Conservation (phyloP, 1,140 invertebrate species). For the Antheraea mylitta region DNA sequence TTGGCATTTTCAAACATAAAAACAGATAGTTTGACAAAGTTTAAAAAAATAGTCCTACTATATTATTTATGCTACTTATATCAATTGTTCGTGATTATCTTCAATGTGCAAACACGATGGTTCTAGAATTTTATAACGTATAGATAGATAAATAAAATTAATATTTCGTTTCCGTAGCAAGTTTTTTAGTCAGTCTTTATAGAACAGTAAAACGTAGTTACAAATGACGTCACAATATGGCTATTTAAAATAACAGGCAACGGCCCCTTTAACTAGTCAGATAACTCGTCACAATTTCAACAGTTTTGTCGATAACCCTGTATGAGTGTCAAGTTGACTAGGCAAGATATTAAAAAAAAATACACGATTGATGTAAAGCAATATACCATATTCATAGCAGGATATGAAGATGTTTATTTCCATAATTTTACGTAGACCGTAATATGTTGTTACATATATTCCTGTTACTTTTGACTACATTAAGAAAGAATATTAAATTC, state of each 20-base stretch:
- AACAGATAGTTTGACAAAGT: no score
- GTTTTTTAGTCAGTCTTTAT: not conserved
- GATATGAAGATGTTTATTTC: no score
- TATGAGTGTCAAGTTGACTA: slow-evolving; percentile 55
- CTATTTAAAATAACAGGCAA: slow-evolving; percentile 16
- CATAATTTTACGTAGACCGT: no score
- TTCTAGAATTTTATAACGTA: no score
- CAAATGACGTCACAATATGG: not conserved
- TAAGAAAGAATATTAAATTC: no score
- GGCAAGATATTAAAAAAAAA: slow-evolving; percentile 20
- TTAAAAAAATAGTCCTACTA: no score
- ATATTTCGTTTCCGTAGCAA: not conserved
- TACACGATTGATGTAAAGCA: not conserved
- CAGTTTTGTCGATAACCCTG: slow-evolving; percentile 53
- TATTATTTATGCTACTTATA: no score
- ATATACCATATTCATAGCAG: not conserved
- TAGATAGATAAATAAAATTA: not conserved
- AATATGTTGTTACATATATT: no score
- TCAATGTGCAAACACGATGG: no score
- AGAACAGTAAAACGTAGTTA: not conserved
- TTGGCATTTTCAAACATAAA: no score
- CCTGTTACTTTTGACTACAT: no score
- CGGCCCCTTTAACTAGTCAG: slow-evolving; percentile 42
- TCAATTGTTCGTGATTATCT: no score
- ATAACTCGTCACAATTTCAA: slow-evolving; percentile 58